Evolutionary conservation across 92 coral and sea anemone genomes (phyloP), one percentile per base, ranked within the genome.

Genomic region (Meandrina meandrites): DNA sequence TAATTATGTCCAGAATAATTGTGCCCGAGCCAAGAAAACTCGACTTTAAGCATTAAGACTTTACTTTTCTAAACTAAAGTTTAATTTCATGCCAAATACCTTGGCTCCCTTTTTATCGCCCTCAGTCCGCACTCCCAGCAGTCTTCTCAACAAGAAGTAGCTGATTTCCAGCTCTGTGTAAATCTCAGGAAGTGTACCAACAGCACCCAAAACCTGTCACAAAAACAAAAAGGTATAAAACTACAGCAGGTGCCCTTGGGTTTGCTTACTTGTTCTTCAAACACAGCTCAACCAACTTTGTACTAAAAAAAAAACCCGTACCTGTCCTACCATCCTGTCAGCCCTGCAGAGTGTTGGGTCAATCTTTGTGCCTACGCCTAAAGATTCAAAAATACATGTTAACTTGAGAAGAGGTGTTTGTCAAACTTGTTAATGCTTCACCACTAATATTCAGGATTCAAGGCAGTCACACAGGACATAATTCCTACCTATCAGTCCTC

Each of bases 251-350:
- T 72, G 6, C 30, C 30, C 30, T 18, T 8, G 78, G 7, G 47
- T 31, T 19, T 37, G 48, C 13, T 35, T 0, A 73, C 14, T 17
- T 30, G 11, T 4, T 0, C 8, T 2, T 8, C 13, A n/a, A 47
- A 47, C 7, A 30, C 24, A 31, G n/a, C n/a, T 14, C 35, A 27
- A 28, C 71, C 32, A 9, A 4, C 34, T 22, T 13, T 45, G 19
- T 31, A 47, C 57, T 42, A 79, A 15, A 8, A 2, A 17, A 34
- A 1, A 16, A 5, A 45, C 4, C 3, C 83, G 12, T 75, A 96
- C 98, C 96, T 97, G 99, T 30, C 99, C 99, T 40, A 97, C 99
- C 99, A 97, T 97, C 81, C 99, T 92, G 93, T 97, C 99, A 27
- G 98, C 99, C 89, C 99, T 80, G 80, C 99, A 97, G 48, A 97